Conservation (phyloP, 1,140 invertebrate species). For the Pogonognathellus flavescens region DNA sequence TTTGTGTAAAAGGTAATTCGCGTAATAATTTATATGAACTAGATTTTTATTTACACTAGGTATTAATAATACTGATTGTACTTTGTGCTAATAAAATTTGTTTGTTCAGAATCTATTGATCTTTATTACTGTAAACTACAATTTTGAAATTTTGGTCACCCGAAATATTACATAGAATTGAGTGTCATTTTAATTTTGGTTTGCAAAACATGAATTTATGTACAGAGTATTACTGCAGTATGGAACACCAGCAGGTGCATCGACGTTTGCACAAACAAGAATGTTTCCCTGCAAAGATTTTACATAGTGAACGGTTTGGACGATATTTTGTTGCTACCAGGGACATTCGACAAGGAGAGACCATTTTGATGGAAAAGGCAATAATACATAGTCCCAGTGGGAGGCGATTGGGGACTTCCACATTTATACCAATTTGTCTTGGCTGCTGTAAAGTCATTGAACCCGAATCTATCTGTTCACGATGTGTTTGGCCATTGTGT, state of each 20-base stretch:
- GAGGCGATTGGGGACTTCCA: neutral
- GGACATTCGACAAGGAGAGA: conserved; percentile 29
- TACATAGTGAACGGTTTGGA: neutral
- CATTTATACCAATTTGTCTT: conserved; percentile 14
- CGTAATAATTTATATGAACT: no score
- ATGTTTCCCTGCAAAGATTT: conserved; percentile 24
- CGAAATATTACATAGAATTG: no score
- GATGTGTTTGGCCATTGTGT: conserved; percentile 30
- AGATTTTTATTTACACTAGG: no score
- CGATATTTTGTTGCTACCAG: conserved; percentile 8
- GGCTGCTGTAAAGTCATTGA: conserved; percentile 30
- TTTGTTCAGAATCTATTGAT: no score
- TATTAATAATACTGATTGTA: no score
- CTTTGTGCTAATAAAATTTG: no score
- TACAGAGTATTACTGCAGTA: conserved; percentile 6
- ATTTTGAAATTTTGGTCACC: no score
- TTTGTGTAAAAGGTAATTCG: neutral
- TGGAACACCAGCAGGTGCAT: conserved; percentile 32
- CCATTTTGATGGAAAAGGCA: conserved; percentile 28
- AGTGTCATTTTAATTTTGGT: no score
- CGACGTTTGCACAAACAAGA: conserved; percentile 2
- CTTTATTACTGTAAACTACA: no score
- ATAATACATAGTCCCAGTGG: neutral
- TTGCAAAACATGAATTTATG: neutral
- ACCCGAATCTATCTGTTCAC: neutral